A percentile compares a stretch with the other conserved stretches of the same genome.
These are phyloP conservation scores for Marcusenius ussheri DNA, from an alignment of 2,113 vertebrate species.

Conservation along the genomic window DNA sequence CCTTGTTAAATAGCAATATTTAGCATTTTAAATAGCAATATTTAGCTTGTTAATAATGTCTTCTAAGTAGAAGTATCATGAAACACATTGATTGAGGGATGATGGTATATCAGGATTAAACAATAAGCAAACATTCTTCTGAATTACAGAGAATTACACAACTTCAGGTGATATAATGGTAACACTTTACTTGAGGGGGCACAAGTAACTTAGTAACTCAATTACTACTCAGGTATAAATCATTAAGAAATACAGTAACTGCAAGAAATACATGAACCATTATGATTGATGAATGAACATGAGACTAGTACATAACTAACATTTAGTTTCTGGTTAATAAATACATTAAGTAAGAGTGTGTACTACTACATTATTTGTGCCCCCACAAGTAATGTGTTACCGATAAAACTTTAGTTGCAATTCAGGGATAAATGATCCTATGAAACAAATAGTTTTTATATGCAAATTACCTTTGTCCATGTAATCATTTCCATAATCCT, in stretches of 20 bases:
- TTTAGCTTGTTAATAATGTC: neutral
- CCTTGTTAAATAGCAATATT: neutral
- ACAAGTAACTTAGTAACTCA: neutral
- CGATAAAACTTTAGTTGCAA: neutral
- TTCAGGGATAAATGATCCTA: neutral
- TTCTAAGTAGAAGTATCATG: neutral
- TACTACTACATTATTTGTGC: neutral
- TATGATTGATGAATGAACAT: neutral
- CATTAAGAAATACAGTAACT: neutral
- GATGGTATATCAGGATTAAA: neutral
- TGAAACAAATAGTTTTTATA: neutral
- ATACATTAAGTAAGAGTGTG: neutral
- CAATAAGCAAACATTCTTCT: neutral
- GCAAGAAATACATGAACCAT: neutral
- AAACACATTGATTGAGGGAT: neutral
- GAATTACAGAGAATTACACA: neutral
- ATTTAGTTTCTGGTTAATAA: neutral
- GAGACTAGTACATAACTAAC: neutral
- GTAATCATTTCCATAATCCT: conserved; percentile 60
- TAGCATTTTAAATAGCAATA: neutral
- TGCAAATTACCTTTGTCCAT: conserved; percentile 50
- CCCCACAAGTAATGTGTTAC: neutral
- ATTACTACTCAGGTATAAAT: neutral
- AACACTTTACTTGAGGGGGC: neutral
- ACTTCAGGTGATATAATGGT: neutral